A percentile compares a stretch with the other conserved stretches of the same genome.
Conservation (phyloP, 2,888 invertebrate species). For the Melitaea athalia region DNA sequence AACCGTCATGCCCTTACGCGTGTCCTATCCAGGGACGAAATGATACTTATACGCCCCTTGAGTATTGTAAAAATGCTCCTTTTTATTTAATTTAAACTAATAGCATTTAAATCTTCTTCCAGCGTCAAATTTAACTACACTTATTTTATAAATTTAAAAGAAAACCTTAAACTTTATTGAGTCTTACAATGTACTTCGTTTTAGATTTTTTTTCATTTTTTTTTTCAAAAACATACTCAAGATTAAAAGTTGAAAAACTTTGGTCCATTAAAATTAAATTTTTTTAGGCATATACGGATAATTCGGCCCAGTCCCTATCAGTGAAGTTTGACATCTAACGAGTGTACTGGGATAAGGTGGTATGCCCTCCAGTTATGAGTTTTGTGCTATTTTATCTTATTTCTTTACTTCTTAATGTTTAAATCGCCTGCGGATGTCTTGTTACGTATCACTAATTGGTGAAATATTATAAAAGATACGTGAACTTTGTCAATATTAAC, state of each 20-base stretch:
- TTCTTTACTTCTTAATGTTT: constrained; percentile 18
- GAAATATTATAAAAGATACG: background rate
- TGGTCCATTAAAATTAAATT: too few relatives aligned
- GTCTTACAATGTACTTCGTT: too few relatives aligned
- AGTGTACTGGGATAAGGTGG: constrained; percentile 70
- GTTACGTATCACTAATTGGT: constrained; percentile 26
- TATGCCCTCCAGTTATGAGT: constrained; percentile 40
- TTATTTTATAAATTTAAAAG: background rate
- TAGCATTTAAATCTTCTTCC: too few relatives aligned
- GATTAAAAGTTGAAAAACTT: too few relatives aligned
- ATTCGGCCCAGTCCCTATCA: constrained; percentile 51
- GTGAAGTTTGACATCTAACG: constrained; percentile 75
- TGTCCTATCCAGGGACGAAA: constrained; percentile 49
- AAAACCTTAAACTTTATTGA: too few relatives aligned
- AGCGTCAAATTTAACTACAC: background rate
- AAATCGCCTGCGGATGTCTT: constrained; percentile 17
- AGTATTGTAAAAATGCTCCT: too few relatives aligned
- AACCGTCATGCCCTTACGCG: constrained; percentile 52
- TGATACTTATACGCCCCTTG: too few relatives aligned
- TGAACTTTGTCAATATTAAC: too few relatives aligned
- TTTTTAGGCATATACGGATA: background rate
- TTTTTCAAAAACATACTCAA: too few relatives aligned
- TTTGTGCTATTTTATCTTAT: constrained; percentile 24
- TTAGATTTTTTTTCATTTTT: too few relatives aligned
- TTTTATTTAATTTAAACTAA: too few relatives aligned